phyloP scores from a whole-genome alignment of 2,888 invertebrate species.

The Teleiodes luculella region DNA sequence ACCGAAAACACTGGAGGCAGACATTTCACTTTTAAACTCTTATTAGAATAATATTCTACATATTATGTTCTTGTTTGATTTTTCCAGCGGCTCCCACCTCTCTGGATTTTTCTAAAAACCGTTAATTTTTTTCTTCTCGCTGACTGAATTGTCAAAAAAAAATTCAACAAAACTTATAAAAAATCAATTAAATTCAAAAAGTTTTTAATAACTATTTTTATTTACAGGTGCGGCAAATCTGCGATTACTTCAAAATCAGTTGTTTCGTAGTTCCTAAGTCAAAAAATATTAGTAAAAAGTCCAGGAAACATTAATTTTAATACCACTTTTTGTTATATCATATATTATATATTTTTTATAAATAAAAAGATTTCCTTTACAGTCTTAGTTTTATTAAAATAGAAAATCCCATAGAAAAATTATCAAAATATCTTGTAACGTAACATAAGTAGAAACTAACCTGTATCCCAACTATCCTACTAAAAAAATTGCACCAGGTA shows the following conservation, averaged over 20 bases:
- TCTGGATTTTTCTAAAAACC: no score
- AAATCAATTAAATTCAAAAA: no score
- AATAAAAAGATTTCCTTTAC: neutral
- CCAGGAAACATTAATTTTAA: neutral
- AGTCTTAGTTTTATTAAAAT: neutral
- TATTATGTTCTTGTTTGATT: no score
- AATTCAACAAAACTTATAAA: no score
- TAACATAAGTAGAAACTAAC: conserved; percentile 35
- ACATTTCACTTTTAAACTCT: no score
- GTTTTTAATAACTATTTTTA: neutral
- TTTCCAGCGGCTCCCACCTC: no score
- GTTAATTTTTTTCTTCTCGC: no score
- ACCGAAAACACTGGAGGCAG: no score
- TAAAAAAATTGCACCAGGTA: conserved; percentile 51
- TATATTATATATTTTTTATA: neutral
- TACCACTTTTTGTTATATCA: neutral
- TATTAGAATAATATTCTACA: no score
- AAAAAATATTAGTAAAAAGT: conserved; percentile 37
- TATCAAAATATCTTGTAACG: neutral
- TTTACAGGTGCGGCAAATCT: conserved; percentile 94
- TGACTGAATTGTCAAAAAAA: no score
- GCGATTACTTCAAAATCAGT: conserved; percentile 89
- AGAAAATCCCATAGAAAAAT: neutral
- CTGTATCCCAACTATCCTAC: conserved; percentile 53
- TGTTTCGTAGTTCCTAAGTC: conserved; percentile 81